Evolutionary conservation across 2,797 vertebrate species (phyloP), one percentile per base, ranked within the genome.

Genomic region (Parambassis ranga): DNA sequence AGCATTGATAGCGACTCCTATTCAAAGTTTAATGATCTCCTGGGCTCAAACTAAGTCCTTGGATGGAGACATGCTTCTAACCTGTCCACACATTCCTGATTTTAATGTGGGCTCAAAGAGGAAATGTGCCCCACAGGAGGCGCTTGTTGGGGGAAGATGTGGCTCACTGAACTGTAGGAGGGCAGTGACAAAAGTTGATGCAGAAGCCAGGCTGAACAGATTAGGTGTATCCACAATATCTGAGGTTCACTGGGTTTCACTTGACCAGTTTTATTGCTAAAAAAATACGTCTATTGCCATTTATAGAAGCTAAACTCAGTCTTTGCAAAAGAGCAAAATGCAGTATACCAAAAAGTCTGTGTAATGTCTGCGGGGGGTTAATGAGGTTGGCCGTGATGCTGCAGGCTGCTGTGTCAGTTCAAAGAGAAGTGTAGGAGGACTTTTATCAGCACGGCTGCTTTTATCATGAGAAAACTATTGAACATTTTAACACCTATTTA

Each of bases 21-120:
- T 75, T 85, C 57, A 81, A 71, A 81, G 35, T 72, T 49, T 61
- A 61, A 82, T 77, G 57, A 74, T 72, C 62, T 69, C 5, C 50
- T 26, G 50, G 20, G 65, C 59, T 82, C 69, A 72, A 13, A 5
- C 39, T 71, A 51, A 71, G 50, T 69, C 65, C 28, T 65, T 1
- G 2, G 38, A 64, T 48, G 42, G 37, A 72, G 46, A 14, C 1
- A 13, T 3, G 23, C 46, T 27, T 10, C 5, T 27, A 61, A 79
- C 72, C 65, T 61, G 70, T 65, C 55, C 59, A 31, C 59, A 6
- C 32, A 15, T 37, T 60, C 14, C 28, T 43, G 32, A 61, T 55
- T 74, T 41, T 47, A 68, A 77, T 77, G 67, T 41, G 2, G 19
- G 26, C 41, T 60, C 27, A 10, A 42, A 57, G 27, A 66, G 70